Evolutionary conservation across 2,888 invertebrate genomes (phyloP), one percentile per base, ranked within the genome.

Genomic region (Germaria angustata): DNA sequence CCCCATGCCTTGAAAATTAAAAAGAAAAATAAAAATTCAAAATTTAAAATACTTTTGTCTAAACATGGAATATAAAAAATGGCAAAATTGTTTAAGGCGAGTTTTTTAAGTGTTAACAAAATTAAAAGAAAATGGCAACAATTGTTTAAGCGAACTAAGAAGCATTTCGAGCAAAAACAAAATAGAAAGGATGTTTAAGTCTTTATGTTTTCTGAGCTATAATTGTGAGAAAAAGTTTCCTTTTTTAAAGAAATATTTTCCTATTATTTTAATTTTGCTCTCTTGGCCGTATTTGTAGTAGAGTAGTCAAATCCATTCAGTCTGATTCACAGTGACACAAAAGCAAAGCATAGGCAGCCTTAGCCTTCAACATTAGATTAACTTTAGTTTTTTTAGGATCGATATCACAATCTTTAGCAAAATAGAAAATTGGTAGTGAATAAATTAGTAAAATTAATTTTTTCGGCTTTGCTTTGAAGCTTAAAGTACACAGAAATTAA

Each of bases 101-200:
- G 34, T 69, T 41, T 51, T 15, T 57, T 44, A 1, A 76, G 49
- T 66, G 66, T 51, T 68, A 76, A 68, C 32, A 32, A 41, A 9
- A 36, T 51, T 68, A 2, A 57, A 53, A 46, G 51, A 59, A 66
- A 46, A 49, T 61, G 65, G 61, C 69, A 77, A 77, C 76, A 77
- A 44, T 69, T 69, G 61, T 34, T 77, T 34, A 15, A 57, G 63
- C 22, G 63, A 55, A 71, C 22, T n/a, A 22, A 61, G 6, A 13
- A 34, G 22, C 36, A 36, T 34, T 63, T 22, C 2, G 6, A 66
- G 36, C 39, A 66, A 59, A 39, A 75, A 66, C 20, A 17, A 17
- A 24, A 28, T 39, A 59, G 20, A 57, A 44, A 55, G 63, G 22
- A 75, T 24, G 36, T 57, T 20, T 39, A 20, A 22, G 59, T 32